Conservation (phyloP, 2,113 vertebrate species). For the Salminus brasiliensis region DNA sequence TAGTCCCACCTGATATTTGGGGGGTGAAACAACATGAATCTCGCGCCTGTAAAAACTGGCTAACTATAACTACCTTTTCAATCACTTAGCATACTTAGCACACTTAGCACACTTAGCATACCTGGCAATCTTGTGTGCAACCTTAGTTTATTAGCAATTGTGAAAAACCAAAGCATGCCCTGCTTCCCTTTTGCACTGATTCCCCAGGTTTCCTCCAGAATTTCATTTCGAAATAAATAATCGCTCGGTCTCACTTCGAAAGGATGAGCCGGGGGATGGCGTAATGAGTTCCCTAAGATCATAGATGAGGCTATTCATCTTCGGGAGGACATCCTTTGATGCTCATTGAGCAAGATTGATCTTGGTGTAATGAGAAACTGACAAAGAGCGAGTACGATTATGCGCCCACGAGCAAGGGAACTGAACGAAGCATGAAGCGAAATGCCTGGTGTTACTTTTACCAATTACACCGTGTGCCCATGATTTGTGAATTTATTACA, state of each 20-base stretch:
- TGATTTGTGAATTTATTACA: slow-evolving; percentile 29
- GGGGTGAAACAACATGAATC: too few relatives aligned
- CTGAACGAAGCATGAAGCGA: slow-evolving; percentile 14
- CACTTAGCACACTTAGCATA: too few relatives aligned
- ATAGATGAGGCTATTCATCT: slow-evolving; percentile 44
- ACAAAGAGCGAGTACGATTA: slow-evolving; percentile 23
- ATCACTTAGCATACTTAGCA: too few relatives aligned
- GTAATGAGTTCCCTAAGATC: slow-evolving; percentile 35
- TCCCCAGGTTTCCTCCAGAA: slow-evolving; percentile 20
- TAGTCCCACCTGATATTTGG: too few relatives aligned
- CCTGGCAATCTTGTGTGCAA: too few relatives aligned
- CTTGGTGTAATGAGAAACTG: slow-evolving; percentile 19
- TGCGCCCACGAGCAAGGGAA: neutral
- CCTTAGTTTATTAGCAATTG: neutral
- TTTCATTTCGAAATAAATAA: slow-evolving; percentile 9
- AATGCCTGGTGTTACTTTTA: slow-evolving; percentile 7
- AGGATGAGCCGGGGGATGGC: slow-evolving; percentile 4
- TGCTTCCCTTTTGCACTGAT: too few relatives aligned
- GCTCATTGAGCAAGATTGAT: slow-evolving; percentile 29
- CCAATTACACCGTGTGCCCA: slow-evolving; percentile 4
- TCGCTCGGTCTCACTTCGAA: neutral
- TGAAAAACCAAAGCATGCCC: neutral
- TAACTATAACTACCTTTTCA: too few relatives aligned
- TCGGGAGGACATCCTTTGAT: slow-evolving; percentile 4
- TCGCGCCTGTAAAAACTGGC: too few relatives aligned